Conservation (phyloP, 2,113 vertebrate species). For the Bos javanicus region DNA sequence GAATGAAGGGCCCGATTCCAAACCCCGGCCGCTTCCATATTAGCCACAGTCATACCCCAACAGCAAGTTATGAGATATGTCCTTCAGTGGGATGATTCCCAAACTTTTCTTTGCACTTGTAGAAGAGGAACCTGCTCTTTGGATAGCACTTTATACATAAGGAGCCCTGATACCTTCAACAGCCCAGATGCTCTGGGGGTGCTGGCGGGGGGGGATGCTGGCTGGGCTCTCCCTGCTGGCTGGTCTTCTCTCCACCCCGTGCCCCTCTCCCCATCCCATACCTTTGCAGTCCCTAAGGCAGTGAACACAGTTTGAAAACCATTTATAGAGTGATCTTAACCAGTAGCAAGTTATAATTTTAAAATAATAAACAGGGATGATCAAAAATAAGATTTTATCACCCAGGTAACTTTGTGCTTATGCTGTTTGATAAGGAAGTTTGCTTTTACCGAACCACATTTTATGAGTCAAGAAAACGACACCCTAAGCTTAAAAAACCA, state of each 20-base stretch:
- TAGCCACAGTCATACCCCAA: neutral
- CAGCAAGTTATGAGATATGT: neutral
- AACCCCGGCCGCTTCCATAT: rapidly evolving
- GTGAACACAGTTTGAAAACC: neutral
- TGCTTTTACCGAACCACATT: conserved; percentile 10
- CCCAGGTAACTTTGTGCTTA: neutral
- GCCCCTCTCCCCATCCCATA: neutral
- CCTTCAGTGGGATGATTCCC: neutral
- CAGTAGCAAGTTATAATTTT: neutral
- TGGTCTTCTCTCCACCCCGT: neutral
- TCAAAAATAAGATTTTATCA: conserved; percentile 35
- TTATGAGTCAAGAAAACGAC: conserved; percentile 27
- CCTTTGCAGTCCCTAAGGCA: neutral
- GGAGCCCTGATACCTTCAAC: neutral
- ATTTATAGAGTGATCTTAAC: neutral
- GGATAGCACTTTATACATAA: neutral
- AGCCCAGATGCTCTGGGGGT: neutral
- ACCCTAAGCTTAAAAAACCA: neutral
- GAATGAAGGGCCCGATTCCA: neutral
- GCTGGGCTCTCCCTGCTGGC: neutral
- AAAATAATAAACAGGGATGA: neutral
- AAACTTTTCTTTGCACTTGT: neutral
- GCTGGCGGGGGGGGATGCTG: neutral
- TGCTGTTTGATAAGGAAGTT: conserved; percentile 10
- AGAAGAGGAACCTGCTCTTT: neutral